Conservation (phyloP, 1,140 invertebrate species). For the Xylocopa sonorina region DNA sequence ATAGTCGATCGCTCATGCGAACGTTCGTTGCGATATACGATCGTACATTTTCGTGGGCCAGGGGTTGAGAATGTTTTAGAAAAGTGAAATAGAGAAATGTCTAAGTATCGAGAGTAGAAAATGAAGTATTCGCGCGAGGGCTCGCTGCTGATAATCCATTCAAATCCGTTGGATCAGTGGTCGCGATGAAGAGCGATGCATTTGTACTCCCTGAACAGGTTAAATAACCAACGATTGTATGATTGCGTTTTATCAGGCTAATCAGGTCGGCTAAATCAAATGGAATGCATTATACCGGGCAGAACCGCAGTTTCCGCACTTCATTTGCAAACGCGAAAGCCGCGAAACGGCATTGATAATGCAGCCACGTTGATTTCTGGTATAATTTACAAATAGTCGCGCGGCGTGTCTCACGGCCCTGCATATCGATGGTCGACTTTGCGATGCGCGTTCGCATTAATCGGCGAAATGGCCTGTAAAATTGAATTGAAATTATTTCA, state of each 20-base stretch:
- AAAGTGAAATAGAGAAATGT: no score
- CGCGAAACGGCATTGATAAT: constrained; percentile 50
- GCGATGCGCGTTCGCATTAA: background rate
- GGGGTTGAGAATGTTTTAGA: no score
- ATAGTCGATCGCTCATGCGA: no score
- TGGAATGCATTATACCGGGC: constrained; percentile 37
- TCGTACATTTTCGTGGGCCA: no score
- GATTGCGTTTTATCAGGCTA: constrained; percentile 25
- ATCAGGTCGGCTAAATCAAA: constrained; percentile 48
- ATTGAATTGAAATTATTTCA: no score
- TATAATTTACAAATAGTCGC: constrained; percentile 38
- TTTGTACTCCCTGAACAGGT: background rate
- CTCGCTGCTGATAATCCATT: background rate
- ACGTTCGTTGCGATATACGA: no score
- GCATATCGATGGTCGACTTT: constrained; percentile 17
- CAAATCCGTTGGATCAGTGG: background rate
- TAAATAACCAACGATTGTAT: constrained; percentile 12
- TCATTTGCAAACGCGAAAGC: constrained; percentile 29
- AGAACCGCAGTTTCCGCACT: background rate
- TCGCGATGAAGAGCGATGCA: background rate
- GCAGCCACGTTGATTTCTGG: constrained; percentile 35
- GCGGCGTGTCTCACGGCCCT: background rate
- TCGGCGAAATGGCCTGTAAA: constrained; percentile 6
- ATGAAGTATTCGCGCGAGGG: no score
- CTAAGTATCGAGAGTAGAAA: no score